These are phyloP conservation scores for Dunckerocampus dactyliophorus DNA, from an alignment of 2,113 vertebrate genomes.

Conservation along the genomic window DNA sequence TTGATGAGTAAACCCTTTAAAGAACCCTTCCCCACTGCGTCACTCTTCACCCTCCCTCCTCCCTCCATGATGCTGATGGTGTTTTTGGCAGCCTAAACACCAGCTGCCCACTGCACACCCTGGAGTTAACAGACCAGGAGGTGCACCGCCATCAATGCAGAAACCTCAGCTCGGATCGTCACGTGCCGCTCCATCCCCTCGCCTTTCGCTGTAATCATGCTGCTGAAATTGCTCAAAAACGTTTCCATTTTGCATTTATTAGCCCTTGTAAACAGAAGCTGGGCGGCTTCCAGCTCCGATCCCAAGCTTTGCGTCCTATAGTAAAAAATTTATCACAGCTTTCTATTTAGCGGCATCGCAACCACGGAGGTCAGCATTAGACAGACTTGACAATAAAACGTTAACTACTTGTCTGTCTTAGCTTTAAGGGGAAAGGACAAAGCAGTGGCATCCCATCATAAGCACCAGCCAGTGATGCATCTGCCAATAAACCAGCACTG, in stretches of 20 bases:
- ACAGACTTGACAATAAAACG: slow-evolving; percentile 9
- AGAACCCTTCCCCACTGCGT: slow-evolving; percentile 1
- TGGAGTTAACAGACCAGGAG: slow-evolving; percentile 15
- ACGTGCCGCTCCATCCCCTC: slow-evolving; percentile 8
- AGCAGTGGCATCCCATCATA: neutral
- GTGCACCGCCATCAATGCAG: slow-evolving; percentile 20
- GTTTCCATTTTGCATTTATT: slow-evolving; percentile 12
- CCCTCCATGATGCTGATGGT: neutral
- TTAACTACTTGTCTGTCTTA: slow-evolving; percentile 3
- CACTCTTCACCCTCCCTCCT: neutral
- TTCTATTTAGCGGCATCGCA: slow-evolving; percentile 1
- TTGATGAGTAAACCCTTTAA: neutral
- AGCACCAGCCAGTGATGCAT: neutral
- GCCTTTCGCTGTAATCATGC: slow-evolving; percentile 11
- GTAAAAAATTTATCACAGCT: slow-evolving; percentile 17
- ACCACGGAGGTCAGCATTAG: slow-evolving; percentile 8
- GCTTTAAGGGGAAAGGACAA: slow-evolving; percentile 12
- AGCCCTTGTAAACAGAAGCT: slow-evolving; percentile 10
- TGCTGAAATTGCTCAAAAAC: slow-evolving; percentile 15
- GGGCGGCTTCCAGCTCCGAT: slow-evolving; percentile 9
- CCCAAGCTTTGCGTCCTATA: neutral
- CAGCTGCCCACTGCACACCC: neutral
- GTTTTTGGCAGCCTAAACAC: neutral
- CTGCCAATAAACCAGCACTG: no score
- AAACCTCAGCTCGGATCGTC: neutral